Evolutionary conservation across 2,888 invertebrate genomes (phyloP), one percentile per base, ranked within the genome.

Genomic region (Lasioglossum calceatum): DNA sequence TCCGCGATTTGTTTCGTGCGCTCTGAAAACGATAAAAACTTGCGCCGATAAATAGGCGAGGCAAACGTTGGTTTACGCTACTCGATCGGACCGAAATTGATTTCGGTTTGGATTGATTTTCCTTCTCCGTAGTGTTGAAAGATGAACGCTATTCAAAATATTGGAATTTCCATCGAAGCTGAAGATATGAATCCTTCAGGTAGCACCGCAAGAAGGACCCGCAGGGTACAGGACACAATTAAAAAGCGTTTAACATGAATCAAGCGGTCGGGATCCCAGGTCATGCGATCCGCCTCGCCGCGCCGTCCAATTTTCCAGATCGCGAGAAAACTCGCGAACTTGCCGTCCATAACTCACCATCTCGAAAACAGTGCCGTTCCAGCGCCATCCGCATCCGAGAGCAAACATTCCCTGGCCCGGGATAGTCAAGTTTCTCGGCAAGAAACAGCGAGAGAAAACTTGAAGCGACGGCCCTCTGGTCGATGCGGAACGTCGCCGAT

Each of bases 401-500:
- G 36, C 70, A 70, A 70, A 70, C 70, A 42, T 70, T 42, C 39
- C 42, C 70, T 0, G 39, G 39, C 4, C n/a, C 36, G 23, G 39
- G 67, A 32, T 36, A 32, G 67, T 19, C 67, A 70, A 70, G 70
- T 70, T 39, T 70, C 36, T 4, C 70, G 8, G 36, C 70, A 39
- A 39, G 39, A 70, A 70, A 39, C 70, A 42, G 1, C 70, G 3
- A 54, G n/a, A n/a, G 44, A 44, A 72, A 44, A 72, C 42, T 72
- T 44, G 5, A 27, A n/a, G 27, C n/a, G n/a, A n/a, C 42, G 12
- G 36, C 44, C 16, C 70, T 54, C 23, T 2, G 54, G 54, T 23
- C 54, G 54, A 23, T 10, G 54, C 8, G 54, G 23, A 23, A 54
- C 54, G 54, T 54, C 54, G 70, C 70, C 72, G 75, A 81, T 84